phyloP scores from a whole-genome alignment of 2,888 invertebrate species.

The Lycophotia porphyrea region DNA sequence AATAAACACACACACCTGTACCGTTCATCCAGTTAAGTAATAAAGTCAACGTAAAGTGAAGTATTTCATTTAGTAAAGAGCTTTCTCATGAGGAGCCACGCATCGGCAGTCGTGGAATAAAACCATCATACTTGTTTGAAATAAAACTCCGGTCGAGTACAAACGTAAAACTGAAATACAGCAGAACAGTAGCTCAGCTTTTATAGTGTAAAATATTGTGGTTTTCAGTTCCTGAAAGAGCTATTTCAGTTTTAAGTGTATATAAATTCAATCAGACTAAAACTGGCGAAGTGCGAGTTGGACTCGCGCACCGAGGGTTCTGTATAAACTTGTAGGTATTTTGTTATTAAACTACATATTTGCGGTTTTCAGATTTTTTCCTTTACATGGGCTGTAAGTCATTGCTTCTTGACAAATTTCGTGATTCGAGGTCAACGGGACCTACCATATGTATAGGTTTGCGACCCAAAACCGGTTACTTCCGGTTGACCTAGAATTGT shows the following conservation, averaged over 20 bases:
- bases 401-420: too few relatives aligned
- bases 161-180: conserved; percentile 7
- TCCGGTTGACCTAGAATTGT: too few relatives aligned
- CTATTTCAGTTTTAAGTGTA: conserved; percentile 1
- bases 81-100: conserved; percentile 57
- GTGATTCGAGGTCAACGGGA: too few relatives aligned
- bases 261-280: background rate
- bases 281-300: too few relatives aligned
- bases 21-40: conserved; percentile 8
- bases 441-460: too few relatives aligned
- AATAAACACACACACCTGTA: conserved; percentile 17
- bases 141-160: conserved; percentile 25
- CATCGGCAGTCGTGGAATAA: conserved; percentile 40
- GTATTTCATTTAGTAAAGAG: conserved; percentile 66
- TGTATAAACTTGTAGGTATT: too few relatives aligned
- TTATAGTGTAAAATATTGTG: conserved; percentile 13
- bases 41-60: conserved; percentile 38
- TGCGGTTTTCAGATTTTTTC: too few relatives aligned
- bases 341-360: too few relatives aligned
- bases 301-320: too few relatives aligned
- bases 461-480: too few relatives aligned
- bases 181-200: conserved; percentile 11
- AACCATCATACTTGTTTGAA: conserved; percentile 45
- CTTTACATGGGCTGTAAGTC: too few relatives aligned
- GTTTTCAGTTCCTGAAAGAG: background rate